Evolutionary conservation across 2,113 vertebrate species (phyloP), one percentile per base, ranked within the genome.

Genomic region (Coregonus clupeaformis): DNA sequence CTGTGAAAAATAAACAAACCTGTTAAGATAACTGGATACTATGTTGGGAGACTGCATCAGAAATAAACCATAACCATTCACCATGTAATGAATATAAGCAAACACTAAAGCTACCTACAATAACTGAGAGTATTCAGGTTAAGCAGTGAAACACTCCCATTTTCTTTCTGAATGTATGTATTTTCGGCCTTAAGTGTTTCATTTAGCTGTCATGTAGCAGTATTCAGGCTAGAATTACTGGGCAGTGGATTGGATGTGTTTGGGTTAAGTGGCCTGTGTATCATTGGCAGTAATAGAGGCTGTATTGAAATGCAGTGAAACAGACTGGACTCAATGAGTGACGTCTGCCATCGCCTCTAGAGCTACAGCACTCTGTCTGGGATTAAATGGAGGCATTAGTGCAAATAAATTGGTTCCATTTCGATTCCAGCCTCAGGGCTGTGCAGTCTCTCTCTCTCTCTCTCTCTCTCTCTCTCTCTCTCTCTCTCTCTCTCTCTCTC

Each of bases 351-450:
- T 7, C 2, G 36, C 36, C 36, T 25, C 65, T 67, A 29, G 27
- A 36, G 49, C 65, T 67, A 32, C 14, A 29, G 13, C 27, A 67
- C 27, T 72, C 68, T 84, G 82, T 72, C 68, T 84, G 82, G 78
- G 82, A 84, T 85, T 87, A 80, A 85, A 84, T 83, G 71, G 73
- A 89, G 68, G 80, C 80, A 81, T 88, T 84, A 83, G 73, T 72
- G 76, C 71, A 82, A 75, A 82, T 86, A 86, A 89, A 86, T 77
- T 80, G 84, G 79, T 80, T 81, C 79, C 73, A 82, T 89, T 87
- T 87, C 76, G 84, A 77, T 74, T 3, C 62, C 60, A 78, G 84
- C 83, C 85, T 79, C 68, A 12, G 77, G 81, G 18, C 45, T 55
- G 29, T 20, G 14, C 20, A n/a, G 27, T 75, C 20, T 74, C 65